phyloP scores from a whole-genome alignment of 1,140 invertebrate genomes.

The Choristoneura fumiferana region DNA sequence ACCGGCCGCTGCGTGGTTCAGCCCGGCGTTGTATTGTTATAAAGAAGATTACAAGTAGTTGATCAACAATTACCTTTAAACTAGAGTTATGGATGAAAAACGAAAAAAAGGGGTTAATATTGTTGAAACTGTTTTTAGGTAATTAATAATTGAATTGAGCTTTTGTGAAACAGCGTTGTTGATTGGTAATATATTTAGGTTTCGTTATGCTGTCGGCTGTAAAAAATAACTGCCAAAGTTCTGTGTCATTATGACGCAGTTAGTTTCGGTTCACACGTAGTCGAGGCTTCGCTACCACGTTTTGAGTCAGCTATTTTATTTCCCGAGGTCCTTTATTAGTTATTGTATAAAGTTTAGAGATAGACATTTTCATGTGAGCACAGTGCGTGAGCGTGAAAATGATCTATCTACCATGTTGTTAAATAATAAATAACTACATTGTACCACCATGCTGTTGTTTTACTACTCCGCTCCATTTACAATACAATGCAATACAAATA shows the following conservation, averaged over 20 bases:
- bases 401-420: slow-evolving; percentile 78
- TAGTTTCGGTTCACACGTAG: slow-evolving; percentile 36
- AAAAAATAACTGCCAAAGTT: slow-evolving; percentile 37
- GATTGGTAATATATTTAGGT: slow-evolving; percentile 44
- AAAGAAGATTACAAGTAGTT: slow-evolving; percentile 69
- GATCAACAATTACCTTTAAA: slow-evolving; percentile 66
- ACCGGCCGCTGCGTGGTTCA: slow-evolving; percentile 40
- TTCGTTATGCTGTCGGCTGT: slow-evolving; percentile 45
- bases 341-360: slow-evolving; percentile 76
- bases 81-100: slow-evolving; percentile 69
- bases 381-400: slow-evolving; percentile 67
- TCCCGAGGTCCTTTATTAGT: slow-evolving; percentile 67
- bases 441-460: slow-evolving; percentile 70
- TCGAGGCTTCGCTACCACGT: slow-evolving; percentile 57
- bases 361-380: slow-evolving; percentile 74
- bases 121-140: slow-evolving; percentile 77
- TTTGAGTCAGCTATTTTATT: slow-evolving; percentile 57
- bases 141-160: slow-evolving; percentile 70
- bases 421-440: slow-evolving; percentile 80
- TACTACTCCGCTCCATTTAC: slow-evolving; percentile 36
- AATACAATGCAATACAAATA: too few species aligned
- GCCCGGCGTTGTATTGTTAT: slow-evolving; percentile 72
- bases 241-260: slow-evolving; percentile 28
- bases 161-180: slow-evolving; percentile 70
- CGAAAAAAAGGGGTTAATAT: slow-evolving; percentile 61